Percentiles rank a stretch among this genome's conserved stretches.
Conservation (phyloP, 2,888 invertebrate species). For the Metacarcinus magister region DNA sequence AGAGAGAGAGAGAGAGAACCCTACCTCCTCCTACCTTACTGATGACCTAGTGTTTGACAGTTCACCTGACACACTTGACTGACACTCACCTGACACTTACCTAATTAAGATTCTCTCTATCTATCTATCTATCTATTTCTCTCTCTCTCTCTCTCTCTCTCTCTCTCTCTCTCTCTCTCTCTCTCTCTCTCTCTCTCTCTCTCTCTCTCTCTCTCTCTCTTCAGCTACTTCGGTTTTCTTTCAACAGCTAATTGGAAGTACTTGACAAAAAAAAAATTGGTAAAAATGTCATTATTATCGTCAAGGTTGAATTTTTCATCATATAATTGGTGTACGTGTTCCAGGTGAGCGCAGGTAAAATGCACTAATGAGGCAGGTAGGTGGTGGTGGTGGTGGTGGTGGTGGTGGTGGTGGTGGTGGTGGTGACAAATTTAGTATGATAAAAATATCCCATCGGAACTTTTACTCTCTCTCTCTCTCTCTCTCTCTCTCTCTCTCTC, state of each 20-base stretch:
- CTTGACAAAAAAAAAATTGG: background rate
- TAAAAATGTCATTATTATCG: background rate
- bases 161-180: constrained; percentile 48
- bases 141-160: constrained; percentile 10
- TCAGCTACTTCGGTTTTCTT: background rate
- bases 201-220: background rate
- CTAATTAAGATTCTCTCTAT: background rate
- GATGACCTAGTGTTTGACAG: background rate
- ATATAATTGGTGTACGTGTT: constrained; percentile 7
- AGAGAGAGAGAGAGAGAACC: background rate
- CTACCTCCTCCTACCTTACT: background rate
- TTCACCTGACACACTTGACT: background rate
- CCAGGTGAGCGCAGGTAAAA: constrained; percentile 11
- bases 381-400: background rate
- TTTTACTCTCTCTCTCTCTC: background rate
- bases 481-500: constrained; percentile 1
- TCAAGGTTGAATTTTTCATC: background rate
- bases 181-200: constrained; percentile 31
- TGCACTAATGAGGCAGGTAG: constrained; percentile 27
- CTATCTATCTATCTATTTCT: too few relatives aligned
- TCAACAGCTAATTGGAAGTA: background rate
- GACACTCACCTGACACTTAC: background rate
- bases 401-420: background rate
- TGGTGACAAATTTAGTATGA: background rate
- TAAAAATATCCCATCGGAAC: background rate